Conservation (phyloP, 2,113 vertebrate genomes). For the Sturnus vulgaris region DNA sequence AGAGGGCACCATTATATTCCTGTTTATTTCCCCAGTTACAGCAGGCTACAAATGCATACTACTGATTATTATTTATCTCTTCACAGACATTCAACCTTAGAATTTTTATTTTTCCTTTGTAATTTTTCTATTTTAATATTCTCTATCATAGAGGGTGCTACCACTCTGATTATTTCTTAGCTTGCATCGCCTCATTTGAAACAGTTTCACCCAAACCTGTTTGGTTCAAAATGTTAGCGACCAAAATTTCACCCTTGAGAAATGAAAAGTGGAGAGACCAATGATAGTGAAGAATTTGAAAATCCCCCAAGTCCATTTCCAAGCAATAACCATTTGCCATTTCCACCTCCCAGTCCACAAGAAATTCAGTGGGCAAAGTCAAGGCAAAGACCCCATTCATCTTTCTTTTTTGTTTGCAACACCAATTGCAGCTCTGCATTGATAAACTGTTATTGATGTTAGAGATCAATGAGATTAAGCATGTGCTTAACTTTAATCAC, state of each 20-base stretch:
- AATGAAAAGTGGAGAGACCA: not conserved
- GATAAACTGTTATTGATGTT: slow-evolving; percentile 40
- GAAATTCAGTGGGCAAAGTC: not conserved
- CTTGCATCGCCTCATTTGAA: not conserved
- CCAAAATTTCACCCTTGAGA: not conserved
- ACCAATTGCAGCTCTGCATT: slow-evolving; percentile 2
- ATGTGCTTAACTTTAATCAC: slow-evolving; percentile 52
- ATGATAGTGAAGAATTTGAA: not conserved
- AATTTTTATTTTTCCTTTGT: slow-evolving; percentile 12
- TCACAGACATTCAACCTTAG: not conserved
- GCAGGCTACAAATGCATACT: not conserved
- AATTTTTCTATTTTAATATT: slow-evolving; percentile 12
- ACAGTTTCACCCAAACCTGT: not conserved
- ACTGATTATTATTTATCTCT: slow-evolving; percentile 34
- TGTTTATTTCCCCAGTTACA: slow-evolving; percentile 33
- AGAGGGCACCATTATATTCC: slow-evolving; percentile 28
- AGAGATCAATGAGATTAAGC: slow-evolving; percentile 54
- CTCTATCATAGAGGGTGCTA: not conserved
- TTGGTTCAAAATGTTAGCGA: not conserved
- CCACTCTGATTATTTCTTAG: not conserved
- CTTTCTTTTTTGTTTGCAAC: not conserved
- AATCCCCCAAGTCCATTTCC: not conserved
- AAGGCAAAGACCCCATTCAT: not conserved
- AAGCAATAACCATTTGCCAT: not conserved
- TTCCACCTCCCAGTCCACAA: not conserved